Base-by-base conservation (phyloP, 2,888 invertebrate genomes). In the Branchipolynoe longqiensis region DNA sequence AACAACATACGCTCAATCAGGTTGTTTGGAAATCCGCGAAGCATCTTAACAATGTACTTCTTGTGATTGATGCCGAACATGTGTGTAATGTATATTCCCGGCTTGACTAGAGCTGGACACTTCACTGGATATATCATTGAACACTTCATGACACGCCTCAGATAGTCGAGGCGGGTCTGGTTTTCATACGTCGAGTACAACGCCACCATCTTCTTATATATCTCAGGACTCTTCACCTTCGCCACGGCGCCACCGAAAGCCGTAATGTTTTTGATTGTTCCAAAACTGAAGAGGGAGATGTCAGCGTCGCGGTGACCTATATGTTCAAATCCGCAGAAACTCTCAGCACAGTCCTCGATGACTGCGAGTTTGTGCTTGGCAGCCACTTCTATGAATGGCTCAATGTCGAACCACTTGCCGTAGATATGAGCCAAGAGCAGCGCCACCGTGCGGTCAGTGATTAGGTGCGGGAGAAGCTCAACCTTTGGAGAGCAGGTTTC, bases 271-370 rank as follows among this genome's bases (percentile, higher is more conserved):
- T 94, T 94, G 40, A 94, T 94, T 28, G 92, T 89, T 12, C 94
- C 94, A 88, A 94, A 94, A 89, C 94, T 94, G 88, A 94, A 94
- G 14, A 94, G 86, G 4, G 90, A 85, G 0, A 94, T 59, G 86
- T 94, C 94, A 18, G 92, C 89, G 18, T 89, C 84, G 0, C 93
- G 92, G 87, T 94, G 91, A 28, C 94, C 93, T 0, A 92, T 81
- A 25, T 89, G 85, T 12, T 87, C 73, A n/a, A 88, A 86, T 6
- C 93, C 94, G 85, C 90, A 90, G 88, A 94, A 94, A 0, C 88
- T 89, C 86, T 94, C 94, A 0, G 94, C 94, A 89, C 92, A 93
- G 86, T 94, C 94, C 86, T 94, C 94, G 18, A 94, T 91, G 12
- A 94, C 90, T 31, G 83, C 58, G 0, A 94, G 64, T 40, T 90